Conservation (phyloP, 2,797 vertebrate species). For the Naso thynnoides region DNA sequence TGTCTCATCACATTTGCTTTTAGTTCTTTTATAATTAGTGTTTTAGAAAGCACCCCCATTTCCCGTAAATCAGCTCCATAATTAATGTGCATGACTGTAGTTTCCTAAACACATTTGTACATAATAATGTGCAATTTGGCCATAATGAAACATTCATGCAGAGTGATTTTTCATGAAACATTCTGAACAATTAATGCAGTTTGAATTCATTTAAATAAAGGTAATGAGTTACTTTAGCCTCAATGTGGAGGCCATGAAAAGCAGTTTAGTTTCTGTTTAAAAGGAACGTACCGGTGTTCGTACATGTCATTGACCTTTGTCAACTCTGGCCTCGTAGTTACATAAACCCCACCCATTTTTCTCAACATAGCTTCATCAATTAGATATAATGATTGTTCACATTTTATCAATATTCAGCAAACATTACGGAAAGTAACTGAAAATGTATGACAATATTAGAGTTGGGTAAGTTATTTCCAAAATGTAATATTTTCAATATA, state of each 20-base stretch:
- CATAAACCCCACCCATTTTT: too few species aligned
- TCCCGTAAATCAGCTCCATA: constrained; percentile 29
- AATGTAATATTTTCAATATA: too few species aligned
- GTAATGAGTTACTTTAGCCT: neutral
- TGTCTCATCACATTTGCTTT: constrained; percentile 25
- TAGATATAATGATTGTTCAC: too few species aligned
- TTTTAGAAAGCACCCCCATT: constrained; percentile 24
- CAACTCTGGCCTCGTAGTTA: too few species aligned
- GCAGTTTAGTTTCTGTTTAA: neutral
- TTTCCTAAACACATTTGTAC: constrained; percentile 48
- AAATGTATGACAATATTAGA: too few species aligned
- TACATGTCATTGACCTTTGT: too few species aligned
- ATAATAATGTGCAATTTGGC: constrained; percentile 56
- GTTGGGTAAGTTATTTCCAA: too few species aligned
- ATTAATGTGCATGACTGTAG: constrained; percentile 31
- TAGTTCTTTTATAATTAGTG: constrained; percentile 24
- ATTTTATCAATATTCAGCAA: too few species aligned
- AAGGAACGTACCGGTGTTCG: too few species aligned
- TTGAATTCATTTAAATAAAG: constrained; percentile 26
- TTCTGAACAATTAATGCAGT: constrained; percentile 4
- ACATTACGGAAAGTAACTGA: too few species aligned
- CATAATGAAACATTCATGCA: constrained; percentile 46
- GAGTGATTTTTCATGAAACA: constrained; percentile 18
- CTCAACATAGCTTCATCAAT: too few species aligned
- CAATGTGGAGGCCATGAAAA: constrained; percentile 4